These are phyloP conservation scores for Helobdella robusta DNA, from an alignment of 2,888 invertebrate species.

Conservation along the genomic window DNA sequence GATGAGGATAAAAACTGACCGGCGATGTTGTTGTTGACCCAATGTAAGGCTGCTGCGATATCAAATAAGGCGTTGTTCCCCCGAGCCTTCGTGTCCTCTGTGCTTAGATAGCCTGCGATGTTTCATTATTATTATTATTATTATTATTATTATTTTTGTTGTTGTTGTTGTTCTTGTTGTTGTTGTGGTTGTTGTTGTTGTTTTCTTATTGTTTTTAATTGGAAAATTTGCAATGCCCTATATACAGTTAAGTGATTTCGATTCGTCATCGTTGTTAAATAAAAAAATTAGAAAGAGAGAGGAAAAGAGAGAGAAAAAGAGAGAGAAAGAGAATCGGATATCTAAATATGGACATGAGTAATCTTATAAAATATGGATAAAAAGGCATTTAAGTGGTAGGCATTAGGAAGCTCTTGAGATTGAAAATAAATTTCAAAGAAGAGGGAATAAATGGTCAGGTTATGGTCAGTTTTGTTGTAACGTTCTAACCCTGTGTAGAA, in stretches of 20 bases:
- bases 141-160: no score
- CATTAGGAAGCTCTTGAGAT: no score
- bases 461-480: no score
- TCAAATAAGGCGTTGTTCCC: constrained; percentile 93
- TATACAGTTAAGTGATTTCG: not conserved
- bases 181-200: no score
- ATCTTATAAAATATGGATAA: no score
- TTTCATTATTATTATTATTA: not conserved
- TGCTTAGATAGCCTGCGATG: constrained; percentile 50
- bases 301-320: not conserved
- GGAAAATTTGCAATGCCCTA: not conserved
- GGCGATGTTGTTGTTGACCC: constrained; percentile 13
- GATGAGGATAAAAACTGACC: not conserved
- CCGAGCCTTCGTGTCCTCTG: constrained; percentile 44
- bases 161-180: no score
- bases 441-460: no score
- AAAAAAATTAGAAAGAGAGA: not conserved
- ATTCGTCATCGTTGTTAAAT: not conserved
- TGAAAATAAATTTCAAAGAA: no score
- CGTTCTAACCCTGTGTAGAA: no score
- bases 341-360: no score
- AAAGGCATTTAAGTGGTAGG: no score
- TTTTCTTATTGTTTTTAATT: not conserved
- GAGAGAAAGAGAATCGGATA: not conserved
- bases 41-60: constrained; percentile 55